Evolutionary conservation across 2,797 vertebrate species (phyloP).

Genomic region (Pseudochaenichthys georgianus): DNA sequence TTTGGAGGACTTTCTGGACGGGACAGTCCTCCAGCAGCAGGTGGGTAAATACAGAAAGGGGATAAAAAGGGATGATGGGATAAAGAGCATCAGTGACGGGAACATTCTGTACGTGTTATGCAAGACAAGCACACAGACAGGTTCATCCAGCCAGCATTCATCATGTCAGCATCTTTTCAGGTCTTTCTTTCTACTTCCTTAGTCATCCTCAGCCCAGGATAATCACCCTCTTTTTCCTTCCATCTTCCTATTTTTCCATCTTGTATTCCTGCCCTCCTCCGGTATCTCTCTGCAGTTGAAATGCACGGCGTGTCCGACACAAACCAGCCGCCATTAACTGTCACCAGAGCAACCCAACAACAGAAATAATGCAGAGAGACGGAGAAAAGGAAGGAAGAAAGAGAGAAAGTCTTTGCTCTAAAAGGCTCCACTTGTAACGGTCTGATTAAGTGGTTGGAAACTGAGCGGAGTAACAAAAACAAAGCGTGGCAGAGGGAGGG

Average conservation of each 20-base stretch:
- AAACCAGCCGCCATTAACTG: constrained; percentile 64
- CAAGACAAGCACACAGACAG: constrained; percentile 78
- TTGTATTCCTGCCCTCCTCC: constrained; percentile 12
- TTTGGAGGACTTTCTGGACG: constrained; percentile 16
- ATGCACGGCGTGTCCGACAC: constrained; percentile 71
- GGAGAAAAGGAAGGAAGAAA: constrained; percentile 51
- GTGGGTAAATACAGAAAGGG: constrained; percentile 61
- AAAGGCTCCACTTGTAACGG: constrained; percentile 35
- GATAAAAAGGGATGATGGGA: constrained; percentile 54
- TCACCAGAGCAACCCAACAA: constrained; percentile 67
- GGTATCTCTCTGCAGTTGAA: constrained; percentile 67
- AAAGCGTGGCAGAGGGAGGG: constrained; percentile 55
- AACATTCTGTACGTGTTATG: constrained; percentile 81
- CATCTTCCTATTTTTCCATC: background rate
- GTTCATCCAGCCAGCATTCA: constrained; percentile 70
- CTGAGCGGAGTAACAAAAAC: constrained; percentile 69
- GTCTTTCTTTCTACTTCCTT: constrained; percentile 3
- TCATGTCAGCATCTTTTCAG: constrained; percentile 56
- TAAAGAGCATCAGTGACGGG: constrained; percentile 53
- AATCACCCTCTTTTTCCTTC: constrained; percentile 24
- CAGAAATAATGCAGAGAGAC: constrained; percentile 44
- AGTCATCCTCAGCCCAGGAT: constrained; percentile 30
- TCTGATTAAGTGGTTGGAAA: constrained; percentile 73
- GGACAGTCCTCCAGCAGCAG: constrained; percentile 60
- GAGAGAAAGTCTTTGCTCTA: constrained; percentile 63